Evolutionary conservation across 2,797 vertebrate genomes (phyloP), one percentile per base, ranked within the genome.

Genomic region (Pristis pectinata): DNA sequence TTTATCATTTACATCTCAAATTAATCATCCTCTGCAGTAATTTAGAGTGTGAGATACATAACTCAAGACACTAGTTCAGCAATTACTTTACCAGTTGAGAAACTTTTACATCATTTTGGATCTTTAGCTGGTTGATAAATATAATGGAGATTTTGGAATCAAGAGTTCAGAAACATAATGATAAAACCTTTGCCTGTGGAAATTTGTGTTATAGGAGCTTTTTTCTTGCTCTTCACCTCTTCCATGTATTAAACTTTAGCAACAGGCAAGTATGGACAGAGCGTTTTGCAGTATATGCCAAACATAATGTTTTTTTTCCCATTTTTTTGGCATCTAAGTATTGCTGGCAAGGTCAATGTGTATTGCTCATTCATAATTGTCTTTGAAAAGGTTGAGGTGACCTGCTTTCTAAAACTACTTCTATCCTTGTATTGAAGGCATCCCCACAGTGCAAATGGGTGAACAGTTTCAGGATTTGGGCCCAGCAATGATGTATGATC

Each of bases 21-120:
- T 74, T 53, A 93, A 93, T 74, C 67, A 93, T 93, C 41, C 24
- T 93, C 44, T 74, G 41, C 67, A 93, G 44, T 34, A 11, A 74
- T 53, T 74, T 10, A 53, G 67, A 53, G 44, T 53, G 67, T 49
- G 44, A 87, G 49, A 74, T 49, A 76, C 74, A 94, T 94, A 34
- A n/a, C 44, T 34, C 64, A 94, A 76, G 44, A 70, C 92, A 93
- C 95, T 77, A 95, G 94, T 95, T 96, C 59, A 95, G 30, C 94
- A 95, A 95, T 96, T 95, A 0, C 95, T 95, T 96, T 95, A 95
- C 92, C 95, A 94, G 11, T 76, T 74, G 15, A 49, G 11, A 34
- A 74, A 94, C 49, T 76, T 53, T 53, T 7, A 19, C 30, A n/a
- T 94, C 92, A 34, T 56, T 11, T 30, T 22, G 8, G n/a, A 37